Evolutionary conservation across 2,113 vertebrate species (phyloP), one percentile per base, ranked within the genome.

Genomic region (Thalassoma bifasciatum): DNA sequence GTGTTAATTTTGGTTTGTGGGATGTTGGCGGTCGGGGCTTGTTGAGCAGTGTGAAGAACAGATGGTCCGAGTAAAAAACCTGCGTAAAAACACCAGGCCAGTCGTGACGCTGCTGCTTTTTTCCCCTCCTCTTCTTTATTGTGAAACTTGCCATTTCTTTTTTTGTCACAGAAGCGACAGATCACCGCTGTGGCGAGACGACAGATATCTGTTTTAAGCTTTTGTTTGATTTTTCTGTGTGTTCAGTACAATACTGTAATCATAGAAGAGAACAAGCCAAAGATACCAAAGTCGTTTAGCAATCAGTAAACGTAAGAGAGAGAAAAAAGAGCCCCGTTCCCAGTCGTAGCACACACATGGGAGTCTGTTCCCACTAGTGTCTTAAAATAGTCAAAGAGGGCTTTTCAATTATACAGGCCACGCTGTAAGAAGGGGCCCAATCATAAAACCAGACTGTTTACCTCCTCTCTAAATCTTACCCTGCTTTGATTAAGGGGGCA

Each of bases 391-490:
- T 83, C 88, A 68, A 88, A 23, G 54, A 89, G 85, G 88, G 83
- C 91, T 93, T 93, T 93, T 91, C 92, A 94, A 91, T 93, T 93
- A 92, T 76, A 89, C 82, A 88, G 88, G 84, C 86, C 77, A 86
- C 86, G 82, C 80, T 74, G 78, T 88, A 82, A 84, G 88, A 91
- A 91, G 91, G 89, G 90, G 86, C 82, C 79, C 91, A 92, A 92
- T 89, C 87, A 91, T 87, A 92, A 93, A 94, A 92, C 91, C 92
- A 91, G 81, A 83, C 69, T 86, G 90, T 93, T 91, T 87, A 91
- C 86, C 87, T 91, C 91, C 83, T 88, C 88, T 86, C 81, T 90
- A 89, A 90, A 92, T 92, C 83, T 91, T 85, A 78, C 83, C 81
- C 63, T 47, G 83, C 83, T 89, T 87, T 91, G 90, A 91, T 90